phyloP scores from a whole-genome alignment of 2,888 invertebrate species.

The Cancer borealis region DNA sequence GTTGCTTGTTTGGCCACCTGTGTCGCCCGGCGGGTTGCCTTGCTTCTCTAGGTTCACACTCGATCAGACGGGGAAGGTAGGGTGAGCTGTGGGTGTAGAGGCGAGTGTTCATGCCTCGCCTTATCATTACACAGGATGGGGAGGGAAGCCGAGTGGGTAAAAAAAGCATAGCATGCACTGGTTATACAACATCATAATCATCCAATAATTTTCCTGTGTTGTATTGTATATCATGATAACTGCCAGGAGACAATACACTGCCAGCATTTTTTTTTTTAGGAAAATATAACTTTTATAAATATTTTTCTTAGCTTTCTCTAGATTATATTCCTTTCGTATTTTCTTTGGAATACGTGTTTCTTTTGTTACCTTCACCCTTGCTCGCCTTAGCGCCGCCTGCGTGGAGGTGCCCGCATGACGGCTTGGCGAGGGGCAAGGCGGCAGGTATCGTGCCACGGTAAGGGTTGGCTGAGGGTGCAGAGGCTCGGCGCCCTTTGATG shows the following conservation, averaged over 20 bases:
- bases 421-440: neutral
- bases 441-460: neutral
- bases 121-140: neutral
- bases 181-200: neutral
- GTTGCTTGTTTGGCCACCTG: neutral
- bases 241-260: neutral
- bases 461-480: neutral
- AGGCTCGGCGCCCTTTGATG: conserved; percentile 26
- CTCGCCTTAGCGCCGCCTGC: neutral
- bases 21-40: neutral
- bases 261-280: too few species aligned
- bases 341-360: neutral
- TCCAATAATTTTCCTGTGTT: neutral
- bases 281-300: too few species aligned
- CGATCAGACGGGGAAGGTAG: neutral
- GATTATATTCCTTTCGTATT: neutral
- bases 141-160: neutral
- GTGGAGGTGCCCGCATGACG: neutral
- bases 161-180: neutral
- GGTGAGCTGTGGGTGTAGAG: neutral
- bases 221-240: neutral
- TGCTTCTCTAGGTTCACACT: neutral
- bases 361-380: neutral
- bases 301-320: too few species aligned
- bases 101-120: neutral